Evolutionary conservation across 2,888 invertebrate genomes (phyloP), one percentile per base, ranked within the genome.

Genomic region (Monoplex corrugatus): DNA sequence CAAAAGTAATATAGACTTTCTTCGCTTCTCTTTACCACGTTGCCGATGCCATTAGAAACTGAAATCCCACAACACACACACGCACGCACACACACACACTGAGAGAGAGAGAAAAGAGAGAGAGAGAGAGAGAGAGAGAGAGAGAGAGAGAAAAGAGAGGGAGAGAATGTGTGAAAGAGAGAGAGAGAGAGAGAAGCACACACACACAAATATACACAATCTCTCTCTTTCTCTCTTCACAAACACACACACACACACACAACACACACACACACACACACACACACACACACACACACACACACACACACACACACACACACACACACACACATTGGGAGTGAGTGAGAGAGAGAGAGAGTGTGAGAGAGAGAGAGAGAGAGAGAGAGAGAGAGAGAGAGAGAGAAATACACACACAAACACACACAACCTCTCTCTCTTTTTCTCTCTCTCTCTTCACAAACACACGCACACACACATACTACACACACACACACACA

Each of bases 201-300:
- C 63, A 68, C 28, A 68, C 63, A 68, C 28, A 28, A 19, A 68
- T 23, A 68, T n/a, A 68, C 28, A 68, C 63, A 68, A n/a, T n/a
- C n/a, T n/a, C n/a, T n/a, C n/a, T n/a, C n/a, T n/a, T n/a, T n/a
- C n/a, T n/a, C n/a, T n/a, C n/a, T n/a, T n/a, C 28, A 28, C 63
- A 68, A 5, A 28, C 13, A 13, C 28, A 68, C 63, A 68, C 28
- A 68, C 63, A 68, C 28, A 68, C 63, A 68, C 28, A 68, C 63
- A 68, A 5, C n/a, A 68, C 63, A 68, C 63, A 68, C 63, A 68
- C 63, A 68, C 63, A 68, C 63, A 68, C 13, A 68, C 13, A 13
- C 63, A 68, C 63, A 68, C 63, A 68, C 63, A 68, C 63, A 68
- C 63, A 68, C 63, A 68, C 63, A 68, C 63, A 68, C 63, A 68